Percentiles rank a stretch among this genome's conserved stretches.
Evolutionary conservation across 2,888 invertebrate genomes (phyloP).

Genomic region (Busseola fusca): DNA sequence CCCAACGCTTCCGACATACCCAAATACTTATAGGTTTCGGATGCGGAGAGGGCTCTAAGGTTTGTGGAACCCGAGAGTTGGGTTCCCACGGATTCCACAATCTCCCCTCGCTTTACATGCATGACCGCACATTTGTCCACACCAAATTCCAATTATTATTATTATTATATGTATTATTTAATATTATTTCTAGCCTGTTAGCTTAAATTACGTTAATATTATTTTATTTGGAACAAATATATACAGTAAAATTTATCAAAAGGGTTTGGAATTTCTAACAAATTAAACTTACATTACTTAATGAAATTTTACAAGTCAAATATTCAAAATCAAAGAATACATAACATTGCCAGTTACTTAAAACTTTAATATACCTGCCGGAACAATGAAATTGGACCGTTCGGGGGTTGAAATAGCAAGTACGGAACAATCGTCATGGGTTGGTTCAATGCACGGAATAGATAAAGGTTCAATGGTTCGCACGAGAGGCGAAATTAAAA

Average conservation of each 20-base stretch:
- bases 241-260: not conserved
- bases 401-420: constrained; percentile 38
- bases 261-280: not conserved
- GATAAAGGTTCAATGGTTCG: constrained; percentile 34
- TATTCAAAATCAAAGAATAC: constrained; percentile 17
- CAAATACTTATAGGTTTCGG: too few relatives aligned
- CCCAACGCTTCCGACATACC: too few relatives aligned
- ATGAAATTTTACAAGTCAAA: not conserved
- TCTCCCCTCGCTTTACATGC: too few relatives aligned
- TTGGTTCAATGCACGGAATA: constrained; percentile 36
- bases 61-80: too few relatives aligned
- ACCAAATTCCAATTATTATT: too few relatives aligned
- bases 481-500: constrained; percentile 51
- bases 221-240: too few relatives aligned
- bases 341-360: constrained; percentile 15
- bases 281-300: not conserved
- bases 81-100: too few relatives aligned
- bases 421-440: constrained; percentile 50
- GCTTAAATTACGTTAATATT: too few relatives aligned
- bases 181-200: too few relatives aligned
- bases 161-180: too few relatives aligned
- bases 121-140: too few relatives aligned
- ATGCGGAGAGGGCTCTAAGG: too few relatives aligned
- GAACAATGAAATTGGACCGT: constrained; percentile 48
- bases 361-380: constrained; percentile 39